Conservation (phyloP, 2,113 vertebrate species). For the Mystacornis crossleyi region DNA sequence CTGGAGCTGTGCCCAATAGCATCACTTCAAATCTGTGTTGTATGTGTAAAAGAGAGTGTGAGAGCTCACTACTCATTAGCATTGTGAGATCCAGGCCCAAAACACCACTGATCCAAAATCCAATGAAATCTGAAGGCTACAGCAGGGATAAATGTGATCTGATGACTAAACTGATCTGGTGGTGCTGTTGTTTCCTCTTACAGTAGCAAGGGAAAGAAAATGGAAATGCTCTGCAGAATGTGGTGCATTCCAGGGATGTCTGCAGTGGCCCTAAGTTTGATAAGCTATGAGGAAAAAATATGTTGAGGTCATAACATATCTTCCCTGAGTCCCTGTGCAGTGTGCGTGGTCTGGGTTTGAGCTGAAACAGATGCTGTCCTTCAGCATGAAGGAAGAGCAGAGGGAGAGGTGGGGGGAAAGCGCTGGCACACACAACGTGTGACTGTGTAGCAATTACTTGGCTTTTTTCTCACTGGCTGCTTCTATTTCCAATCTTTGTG, state of each 20-base stretch:
- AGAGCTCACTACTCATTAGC: background rate
- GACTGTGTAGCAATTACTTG: background rate
- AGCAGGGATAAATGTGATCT: background rate
- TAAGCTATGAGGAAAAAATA: background rate
- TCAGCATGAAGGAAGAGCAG: background rate
- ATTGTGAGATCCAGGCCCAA: background rate
- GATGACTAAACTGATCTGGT: background rate
- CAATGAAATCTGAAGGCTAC: background rate
- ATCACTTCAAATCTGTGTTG: background rate
- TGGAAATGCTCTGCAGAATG: background rate
- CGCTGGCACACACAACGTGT: rapidly evolving
- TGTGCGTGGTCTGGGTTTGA: background rate
- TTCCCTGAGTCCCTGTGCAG: background rate
- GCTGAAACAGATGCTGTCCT: slow-evolving; percentile 22
- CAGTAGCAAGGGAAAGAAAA: background rate
- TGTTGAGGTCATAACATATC: background rate
- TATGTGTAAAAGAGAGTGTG: background rate
- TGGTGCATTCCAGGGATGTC: background rate
- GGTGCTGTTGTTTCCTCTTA: background rate
- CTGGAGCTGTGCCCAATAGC: background rate
- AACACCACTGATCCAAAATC: background rate
- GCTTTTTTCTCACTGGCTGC: background rate
- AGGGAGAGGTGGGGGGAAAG: background rate
- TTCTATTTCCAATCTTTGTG: background rate
- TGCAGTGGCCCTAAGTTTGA: background rate